Base-by-base conservation (phyloP, 2,888 invertebrate genomes). In the Arrhopalites spinosus region DNA sequence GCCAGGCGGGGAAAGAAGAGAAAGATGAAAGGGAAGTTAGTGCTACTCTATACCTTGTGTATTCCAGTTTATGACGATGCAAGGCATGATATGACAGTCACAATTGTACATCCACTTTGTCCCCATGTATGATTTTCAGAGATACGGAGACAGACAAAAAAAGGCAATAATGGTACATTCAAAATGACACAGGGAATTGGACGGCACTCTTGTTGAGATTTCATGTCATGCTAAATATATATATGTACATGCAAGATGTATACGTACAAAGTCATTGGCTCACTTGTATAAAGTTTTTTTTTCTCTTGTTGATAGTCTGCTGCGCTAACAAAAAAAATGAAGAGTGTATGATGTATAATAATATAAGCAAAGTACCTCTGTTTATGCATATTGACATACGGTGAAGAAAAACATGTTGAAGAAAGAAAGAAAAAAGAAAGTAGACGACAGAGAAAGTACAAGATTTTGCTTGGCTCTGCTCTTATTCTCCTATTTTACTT, bases 131-230 rank as follows among this genome's bases (percentile, higher is more conserved):
- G 3, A 11, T 36, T 11, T 36, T 3, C 36, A 36, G 36, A 36
- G 3, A 36, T n/a, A 11, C 11, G 36, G 36, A 36, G 36, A 36
- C 36, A 36, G 59, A 59, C 23, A 59, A 25, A 59, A 59, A 59
- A 59, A 23, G 59, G 59, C 59, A 59, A 59, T 59, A 59, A 59
- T 59, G 25, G 59, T 59, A 59, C 59, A 59, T 59, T 59, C 59
- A 59, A 59, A 59, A 59, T 59, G 59, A 59, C 59, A 59, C 59
- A 59, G 27, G 25, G 59, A 59, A 59, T 59, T 59, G 59, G 25
- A 36, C 36, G 36, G n/a, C n/a, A 36, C 36, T 27, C 25, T 59
- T 25, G 25, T 59, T 59, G 59, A 59, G 59, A 59, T 59, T 59
- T 59, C 23, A 59, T 11, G 36, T 3, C 3, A 36, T 36, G 36